These are phyloP conservation scores for Aplodontia rufa DNA, from an alignment of 2,113 vertebrate genomes.

Conservation along the genomic window DNA sequence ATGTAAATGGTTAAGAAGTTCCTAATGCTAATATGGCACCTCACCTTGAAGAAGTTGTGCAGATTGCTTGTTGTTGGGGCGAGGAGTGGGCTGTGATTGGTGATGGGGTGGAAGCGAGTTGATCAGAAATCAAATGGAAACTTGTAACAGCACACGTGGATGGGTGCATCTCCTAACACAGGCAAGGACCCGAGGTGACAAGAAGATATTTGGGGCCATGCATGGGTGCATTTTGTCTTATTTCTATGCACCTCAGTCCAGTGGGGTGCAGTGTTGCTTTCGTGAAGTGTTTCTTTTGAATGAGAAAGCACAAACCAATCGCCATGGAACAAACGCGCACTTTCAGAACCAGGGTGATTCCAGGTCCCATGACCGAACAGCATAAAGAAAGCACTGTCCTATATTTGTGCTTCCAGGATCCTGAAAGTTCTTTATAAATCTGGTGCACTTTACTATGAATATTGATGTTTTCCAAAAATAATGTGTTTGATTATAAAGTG, in stretches of 20 bases:
- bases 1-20: neutral
- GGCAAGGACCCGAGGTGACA: neutral
- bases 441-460: neutral
- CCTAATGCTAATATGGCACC: neutral
- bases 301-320: neutral
- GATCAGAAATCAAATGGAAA: neutral
- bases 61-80: neutral
- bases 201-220: neutral
- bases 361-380: neutral
- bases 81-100: no score
- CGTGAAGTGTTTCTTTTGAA: neutral
- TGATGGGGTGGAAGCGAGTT: neutral
- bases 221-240: neutral
- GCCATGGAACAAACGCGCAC: neutral
- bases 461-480: constrained; percentile 7
- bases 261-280: neutral
- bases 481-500: neutral
- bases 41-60: neutral
- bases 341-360: neutral
- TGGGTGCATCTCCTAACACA: neutral
- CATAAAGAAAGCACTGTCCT: neutral
- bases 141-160: accelerated
- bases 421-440: neutral
- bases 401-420: neutral
- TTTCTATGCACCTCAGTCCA: neutral